Evolutionary conservation across 2,113 vertebrate genomes (phyloP).

Genomic region (Zeus faber): DNA sequence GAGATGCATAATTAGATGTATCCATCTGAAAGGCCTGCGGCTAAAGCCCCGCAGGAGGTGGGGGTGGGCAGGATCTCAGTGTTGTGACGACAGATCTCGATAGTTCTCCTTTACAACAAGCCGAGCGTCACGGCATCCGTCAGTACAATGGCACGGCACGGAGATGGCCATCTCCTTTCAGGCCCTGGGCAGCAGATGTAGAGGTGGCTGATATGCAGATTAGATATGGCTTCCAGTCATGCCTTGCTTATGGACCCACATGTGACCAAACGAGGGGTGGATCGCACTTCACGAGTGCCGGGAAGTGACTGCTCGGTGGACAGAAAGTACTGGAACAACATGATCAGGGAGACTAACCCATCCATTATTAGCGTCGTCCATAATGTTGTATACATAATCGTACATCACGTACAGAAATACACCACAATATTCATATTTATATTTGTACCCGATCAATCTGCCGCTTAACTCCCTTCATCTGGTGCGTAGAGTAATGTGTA

Average conservation of each 20-base stretch:
- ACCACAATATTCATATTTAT: too few species aligned
- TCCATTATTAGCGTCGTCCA: too few species aligned
- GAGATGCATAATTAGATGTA: constrained; percentile 3
- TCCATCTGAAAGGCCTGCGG: constrained; percentile 8
- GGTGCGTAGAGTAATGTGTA: too few species aligned
- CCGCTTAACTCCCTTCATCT: too few species aligned
- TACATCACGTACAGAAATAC: too few species aligned
- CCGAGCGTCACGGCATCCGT: constrained; percentile 15
- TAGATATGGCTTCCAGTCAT: constrained; percentile 3
- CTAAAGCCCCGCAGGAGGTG: constrained; percentile 6
- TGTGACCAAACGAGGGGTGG: constrained; percentile 6
- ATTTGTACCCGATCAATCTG: too few species aligned
- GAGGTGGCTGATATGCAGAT: constrained; percentile 41
- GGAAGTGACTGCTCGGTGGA: neutral
- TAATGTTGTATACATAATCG: too few species aligned
- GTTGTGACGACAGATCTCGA: constrained; percentile 19
- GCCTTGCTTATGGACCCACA: too few species aligned
- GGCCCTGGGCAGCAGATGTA: constrained; percentile 19
- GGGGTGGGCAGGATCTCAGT: constrained; percentile 26
- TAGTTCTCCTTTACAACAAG: constrained; percentile 30
- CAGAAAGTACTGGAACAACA: too few species aligned
- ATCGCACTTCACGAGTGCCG: constrained; percentile 12
- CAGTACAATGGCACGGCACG: constrained; percentile 14
- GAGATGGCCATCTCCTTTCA: constrained; percentile 31
- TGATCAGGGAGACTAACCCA: too few species aligned